Evolutionary conservation across 2,113 vertebrate species (phyloP).

Genomic region (Tricholaema leucomelas): DNA sequence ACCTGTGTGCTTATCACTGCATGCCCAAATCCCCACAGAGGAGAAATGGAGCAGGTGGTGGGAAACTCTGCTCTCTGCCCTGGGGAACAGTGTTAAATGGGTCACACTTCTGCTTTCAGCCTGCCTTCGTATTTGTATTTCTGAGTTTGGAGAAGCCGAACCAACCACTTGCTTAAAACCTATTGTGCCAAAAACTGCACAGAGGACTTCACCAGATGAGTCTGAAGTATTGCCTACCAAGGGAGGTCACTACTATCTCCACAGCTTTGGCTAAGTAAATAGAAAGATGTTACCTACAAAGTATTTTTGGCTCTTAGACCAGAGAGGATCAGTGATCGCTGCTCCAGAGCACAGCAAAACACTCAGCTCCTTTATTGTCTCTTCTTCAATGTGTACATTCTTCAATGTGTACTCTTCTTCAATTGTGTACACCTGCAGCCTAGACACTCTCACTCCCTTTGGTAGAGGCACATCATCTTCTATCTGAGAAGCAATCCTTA

Average conservation of each 20-base stretch:
- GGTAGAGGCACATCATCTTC: not conserved
- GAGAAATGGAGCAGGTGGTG: not conserved
- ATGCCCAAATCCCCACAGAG: not conserved
- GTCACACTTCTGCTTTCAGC: not conserved
- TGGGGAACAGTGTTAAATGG: not conserved
- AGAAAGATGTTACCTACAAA: not conserved
- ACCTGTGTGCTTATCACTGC: not conserved
- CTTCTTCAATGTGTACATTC: not conserved
- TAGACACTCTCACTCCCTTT: not conserved
- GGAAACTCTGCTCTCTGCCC: not conserved
- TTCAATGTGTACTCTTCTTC: not conserved
- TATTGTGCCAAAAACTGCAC: not conserved
- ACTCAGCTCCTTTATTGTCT: not conserved
- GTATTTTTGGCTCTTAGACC: not conserved
- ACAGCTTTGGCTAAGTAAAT: not conserved
- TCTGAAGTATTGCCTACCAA: not conserved
- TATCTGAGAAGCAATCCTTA: not conserved
- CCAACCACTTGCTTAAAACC: not conserved
- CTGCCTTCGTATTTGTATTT: not conserved
- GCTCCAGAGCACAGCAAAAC: not conserved
- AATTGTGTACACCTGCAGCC: not conserved
- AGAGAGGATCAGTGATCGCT: not conserved
- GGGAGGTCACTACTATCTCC: not conserved
- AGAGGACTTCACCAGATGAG: not conserved
- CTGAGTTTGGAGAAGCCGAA: not conserved